These are phyloP conservation scores for Dolichallabes microphthalmus DNA, from an alignment of 2,113 vertebrate species.

Conservation along the genomic window DNA sequence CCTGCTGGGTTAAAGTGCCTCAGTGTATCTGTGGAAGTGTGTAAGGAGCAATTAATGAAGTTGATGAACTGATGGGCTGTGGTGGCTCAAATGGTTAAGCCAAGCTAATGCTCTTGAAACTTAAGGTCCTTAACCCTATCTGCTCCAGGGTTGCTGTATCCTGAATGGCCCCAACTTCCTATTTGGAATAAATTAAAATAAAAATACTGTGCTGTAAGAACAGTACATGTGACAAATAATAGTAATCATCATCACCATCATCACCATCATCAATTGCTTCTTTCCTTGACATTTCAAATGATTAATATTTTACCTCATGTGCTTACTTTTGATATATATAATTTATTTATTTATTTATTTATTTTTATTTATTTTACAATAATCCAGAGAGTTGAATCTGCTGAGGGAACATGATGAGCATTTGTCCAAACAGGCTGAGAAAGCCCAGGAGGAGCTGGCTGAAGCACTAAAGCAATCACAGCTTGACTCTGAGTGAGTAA, in stretches of 20 bases:
- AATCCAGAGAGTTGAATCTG: conserved; percentile 74
- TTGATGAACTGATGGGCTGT: no score
- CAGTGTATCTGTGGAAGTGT: neutral
- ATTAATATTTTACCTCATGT: neutral
- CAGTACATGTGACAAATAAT: no score
- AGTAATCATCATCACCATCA: no score
- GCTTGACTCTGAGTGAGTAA: conserved; percentile 76
- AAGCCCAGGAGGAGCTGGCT: conserved; percentile 70
- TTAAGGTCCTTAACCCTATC: no score
- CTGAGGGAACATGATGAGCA: conserved; percentile 72
- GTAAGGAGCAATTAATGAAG: neutral
- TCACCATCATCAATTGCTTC: no score
- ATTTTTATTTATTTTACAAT: neutral
- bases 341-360: neutral
- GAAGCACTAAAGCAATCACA: conserved; percentile 71
- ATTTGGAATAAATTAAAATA: no score
- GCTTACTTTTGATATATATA: neutral
- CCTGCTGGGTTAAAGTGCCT: neutral
- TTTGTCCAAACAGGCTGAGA: conserved; percentile 73
- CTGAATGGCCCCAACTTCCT: no score
- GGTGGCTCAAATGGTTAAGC: no score
- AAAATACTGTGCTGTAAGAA: no score
- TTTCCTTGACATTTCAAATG: neutral
- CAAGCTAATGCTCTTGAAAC: no score
- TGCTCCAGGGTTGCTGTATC: no score